phyloP scores from a whole-genome alignment of 2,797 vertebrate species.

The Anolis apletophallus region DNA sequence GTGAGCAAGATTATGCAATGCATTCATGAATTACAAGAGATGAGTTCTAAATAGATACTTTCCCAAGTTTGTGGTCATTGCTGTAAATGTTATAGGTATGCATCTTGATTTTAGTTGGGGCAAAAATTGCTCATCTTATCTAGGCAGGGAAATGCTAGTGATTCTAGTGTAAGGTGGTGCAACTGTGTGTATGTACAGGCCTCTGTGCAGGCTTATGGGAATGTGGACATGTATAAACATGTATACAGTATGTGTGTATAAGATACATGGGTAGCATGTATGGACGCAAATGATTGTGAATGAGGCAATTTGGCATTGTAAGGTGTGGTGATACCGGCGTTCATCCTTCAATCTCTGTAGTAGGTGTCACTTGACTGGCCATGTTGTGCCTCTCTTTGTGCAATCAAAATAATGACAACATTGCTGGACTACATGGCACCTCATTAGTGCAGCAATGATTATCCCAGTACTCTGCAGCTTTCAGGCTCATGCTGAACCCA shows the following conservation, averaged over 20 bases:
- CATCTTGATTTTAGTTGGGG: not conserved
- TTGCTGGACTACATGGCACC: not conserved
- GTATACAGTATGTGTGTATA: not conserved
- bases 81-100: not conserved
- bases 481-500: not conserved
- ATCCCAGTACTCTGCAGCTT: not conserved
- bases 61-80: not conserved
- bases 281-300: not conserved
- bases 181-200: too few relatives aligned
- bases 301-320: not conserved
- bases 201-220: not conserved
- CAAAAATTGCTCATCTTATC: not conserved
- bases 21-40: not conserved
- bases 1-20: not conserved
- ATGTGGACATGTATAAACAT: not conserved
- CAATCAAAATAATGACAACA: slow-evolving; percentile 12
- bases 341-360: not conserved
- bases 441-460: not conserved
- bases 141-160: not conserved
- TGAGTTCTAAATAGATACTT: not conserved
- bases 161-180: not conserved
- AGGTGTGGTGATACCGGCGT: not conserved
- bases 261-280: not conserved
- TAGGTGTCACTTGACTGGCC: not conserved
- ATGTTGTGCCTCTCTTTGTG: not conserved